phyloP scores from a whole-genome alignment of 2,888 invertebrate genomes.

The Phania funesta region DNA sequence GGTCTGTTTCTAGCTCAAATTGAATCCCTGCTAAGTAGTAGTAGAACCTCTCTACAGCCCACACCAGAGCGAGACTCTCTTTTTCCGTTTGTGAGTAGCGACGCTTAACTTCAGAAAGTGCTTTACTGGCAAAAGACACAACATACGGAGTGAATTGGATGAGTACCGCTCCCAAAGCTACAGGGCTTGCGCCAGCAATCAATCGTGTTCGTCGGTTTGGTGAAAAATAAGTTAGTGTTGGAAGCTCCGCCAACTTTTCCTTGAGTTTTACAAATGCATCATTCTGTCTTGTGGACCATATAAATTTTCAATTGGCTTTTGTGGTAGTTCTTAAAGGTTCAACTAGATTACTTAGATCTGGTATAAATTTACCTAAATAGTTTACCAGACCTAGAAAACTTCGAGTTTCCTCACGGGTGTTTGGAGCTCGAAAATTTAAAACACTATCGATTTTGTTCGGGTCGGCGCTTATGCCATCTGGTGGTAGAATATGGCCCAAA shows the following conservation, averaged over 20 bases:
- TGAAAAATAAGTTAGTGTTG: too few species aligned
- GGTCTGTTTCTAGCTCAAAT: constrained; percentile 65
- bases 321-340: too few species aligned
- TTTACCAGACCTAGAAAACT: constrained; percentile 24
- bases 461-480: constrained; percentile 10
- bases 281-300: constrained; percentile 44
- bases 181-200: too few species aligned
- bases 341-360: too few species aligned
- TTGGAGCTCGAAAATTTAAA: constrained; percentile 5
- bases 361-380: constrained; percentile 4
- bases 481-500: too few species aligned
- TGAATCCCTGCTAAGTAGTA: constrained; percentile 61
- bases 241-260: too few species aligned
- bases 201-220: too few species aligned
- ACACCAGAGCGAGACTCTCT: not conserved
- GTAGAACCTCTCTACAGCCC: constrained; percentile 13
- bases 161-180: too few species aligned
- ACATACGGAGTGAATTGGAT: constrained; percentile 16
- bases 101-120: too few species aligned
- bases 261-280: too few species aligned
- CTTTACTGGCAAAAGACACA: constrained; percentile 65
- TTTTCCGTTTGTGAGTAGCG: constrained; percentile 64
- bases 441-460: not conserved
- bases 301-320: not conserved
- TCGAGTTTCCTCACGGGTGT: constrained; percentile 3